Percentiles rank a stretch among this genome's conserved stretches.
These are phyloP conservation scores for Agrotis clavis DNA, from an alignment of 2,888 invertebrate genomes.

Conservation along the genomic window DNA sequence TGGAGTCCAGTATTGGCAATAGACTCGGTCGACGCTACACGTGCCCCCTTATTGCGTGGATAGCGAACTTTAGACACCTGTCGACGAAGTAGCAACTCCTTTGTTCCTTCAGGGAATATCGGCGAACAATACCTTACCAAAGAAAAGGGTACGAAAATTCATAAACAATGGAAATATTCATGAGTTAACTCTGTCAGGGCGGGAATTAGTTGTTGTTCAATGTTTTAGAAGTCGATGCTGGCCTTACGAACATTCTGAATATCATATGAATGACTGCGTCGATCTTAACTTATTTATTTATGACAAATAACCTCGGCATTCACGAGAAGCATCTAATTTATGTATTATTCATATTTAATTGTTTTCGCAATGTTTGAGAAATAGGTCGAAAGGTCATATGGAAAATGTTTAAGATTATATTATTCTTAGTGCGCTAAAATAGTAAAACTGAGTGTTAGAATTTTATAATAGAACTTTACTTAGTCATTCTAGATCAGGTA, in stretches of 20 bases:
- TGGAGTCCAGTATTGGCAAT: neutral
- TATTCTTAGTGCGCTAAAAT: neutral
- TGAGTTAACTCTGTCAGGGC: constrained; percentile 2
- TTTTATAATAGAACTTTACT: neutral
- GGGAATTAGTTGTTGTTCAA: constrained; percentile 3
- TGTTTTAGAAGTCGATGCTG: neutral
- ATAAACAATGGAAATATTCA: constrained; percentile 19
- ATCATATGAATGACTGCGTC: neutral
- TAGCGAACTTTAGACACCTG: neutral
- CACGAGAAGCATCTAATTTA: neutral
- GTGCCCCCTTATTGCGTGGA: neutral
- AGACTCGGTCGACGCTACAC: constrained; percentile 3
- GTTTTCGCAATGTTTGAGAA: constrained; percentile 1
- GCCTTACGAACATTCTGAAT: constrained; percentile 27
- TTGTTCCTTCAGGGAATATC: neutral
- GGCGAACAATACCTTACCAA: neutral
- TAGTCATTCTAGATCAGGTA: no score
- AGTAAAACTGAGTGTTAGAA: neutral
- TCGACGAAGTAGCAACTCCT: neutral
- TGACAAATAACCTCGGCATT: constrained; percentile 1
- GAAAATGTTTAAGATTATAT: neutral
- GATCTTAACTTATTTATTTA: neutral
- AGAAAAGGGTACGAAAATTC: neutral
- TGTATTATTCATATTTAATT: neutral
- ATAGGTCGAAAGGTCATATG: neutral